Conservation (phyloP, 2,113 vertebrate genomes). For the Pandion haliaetus region DNA sequence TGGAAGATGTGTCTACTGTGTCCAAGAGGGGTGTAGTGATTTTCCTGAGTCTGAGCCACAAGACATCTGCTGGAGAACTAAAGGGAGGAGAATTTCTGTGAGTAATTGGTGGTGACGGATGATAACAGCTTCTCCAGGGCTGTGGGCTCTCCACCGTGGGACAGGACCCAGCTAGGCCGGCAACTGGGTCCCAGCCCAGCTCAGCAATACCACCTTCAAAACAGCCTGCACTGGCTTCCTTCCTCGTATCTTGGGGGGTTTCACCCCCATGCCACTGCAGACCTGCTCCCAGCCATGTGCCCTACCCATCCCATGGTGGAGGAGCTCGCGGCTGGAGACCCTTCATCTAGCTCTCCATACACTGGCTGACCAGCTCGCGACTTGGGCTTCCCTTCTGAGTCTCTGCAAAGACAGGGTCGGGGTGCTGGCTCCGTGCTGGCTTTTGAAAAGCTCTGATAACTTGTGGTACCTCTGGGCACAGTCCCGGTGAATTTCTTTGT, state of each 20-base stretch:
- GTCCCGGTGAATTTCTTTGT: accelerated
- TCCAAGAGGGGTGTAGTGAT: conserved; percentile 25
- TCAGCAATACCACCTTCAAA: neutral
- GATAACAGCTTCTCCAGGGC: neutral
- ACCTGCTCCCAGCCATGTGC: neutral
- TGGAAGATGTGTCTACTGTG: neutral
- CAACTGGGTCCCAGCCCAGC: neutral
- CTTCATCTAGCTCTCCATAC: accelerated
- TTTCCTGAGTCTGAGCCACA: conserved; percentile 41
- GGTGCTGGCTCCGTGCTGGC: neutral
- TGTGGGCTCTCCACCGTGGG: neutral
- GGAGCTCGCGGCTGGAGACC: neutral
- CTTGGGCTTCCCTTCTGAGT: neutral
- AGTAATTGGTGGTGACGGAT: neutral
- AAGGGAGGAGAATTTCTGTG: neutral
- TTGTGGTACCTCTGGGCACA: neutral
- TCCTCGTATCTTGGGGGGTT: accelerated
- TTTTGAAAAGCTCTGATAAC: neutral
- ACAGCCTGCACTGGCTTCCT: neutral
- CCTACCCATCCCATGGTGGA: neutral
- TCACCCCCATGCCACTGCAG: neutral
- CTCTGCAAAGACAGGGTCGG: neutral
- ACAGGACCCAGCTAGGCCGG: neutral
- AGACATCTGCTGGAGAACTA: neutral
- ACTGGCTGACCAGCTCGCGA: accelerated